Base-by-base conservation (phyloP, 1,140 invertebrate genomes). In the Phthorimaea operculella region DNA sequence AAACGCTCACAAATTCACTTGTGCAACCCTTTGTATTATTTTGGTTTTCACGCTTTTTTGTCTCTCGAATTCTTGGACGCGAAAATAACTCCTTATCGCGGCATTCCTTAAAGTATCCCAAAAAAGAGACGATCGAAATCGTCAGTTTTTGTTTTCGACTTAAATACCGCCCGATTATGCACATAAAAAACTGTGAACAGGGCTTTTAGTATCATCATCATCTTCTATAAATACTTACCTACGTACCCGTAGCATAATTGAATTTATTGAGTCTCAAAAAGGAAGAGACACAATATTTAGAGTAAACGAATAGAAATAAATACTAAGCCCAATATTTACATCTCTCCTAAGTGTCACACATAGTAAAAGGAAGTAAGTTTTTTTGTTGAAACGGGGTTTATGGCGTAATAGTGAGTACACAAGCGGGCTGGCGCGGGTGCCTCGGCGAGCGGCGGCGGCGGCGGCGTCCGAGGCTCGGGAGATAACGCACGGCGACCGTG, bases 1-100 rank as follows among this genome's bases (percentile, higher is more conserved):
- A 74, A 81, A 84, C 79, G 74, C 74, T 84, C 81, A 84, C 81
- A 84, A 84, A 84, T 84, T 84, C 81, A 82, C 76, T 71, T 80
- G 72, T 80, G 72, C 74, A 66, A 76, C 65, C 66, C 81, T 84
- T 84, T 83, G 76, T 82, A 76, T 80, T 81, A 81, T 84, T 84
- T 84, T 82, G 62, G 73, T 81, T 82, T 84, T 84, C 79, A 84
- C 81, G 79, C 81, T 74, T 84, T 84, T 84, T 84, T 84, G 73
- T 72, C 73, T 68, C 67, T 65, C 72, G 72, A 74, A 84, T 84
- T 82, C 77, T 68, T 74, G 76, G 79, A 82, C 72, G 79, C 76
- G 73, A 84, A 84, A 81, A 84, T 81, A 81, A 83, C 76, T 78
- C 69, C 79, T 84, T 83, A 83, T 82, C 78, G 77, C 74, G 76